A percentile compares a stretch with the other conserved stretches of the same genome.
Evolutionary conservation across 2,888 invertebrate genomes (phyloP).

Genomic region (Diadromus collaris): DNA sequence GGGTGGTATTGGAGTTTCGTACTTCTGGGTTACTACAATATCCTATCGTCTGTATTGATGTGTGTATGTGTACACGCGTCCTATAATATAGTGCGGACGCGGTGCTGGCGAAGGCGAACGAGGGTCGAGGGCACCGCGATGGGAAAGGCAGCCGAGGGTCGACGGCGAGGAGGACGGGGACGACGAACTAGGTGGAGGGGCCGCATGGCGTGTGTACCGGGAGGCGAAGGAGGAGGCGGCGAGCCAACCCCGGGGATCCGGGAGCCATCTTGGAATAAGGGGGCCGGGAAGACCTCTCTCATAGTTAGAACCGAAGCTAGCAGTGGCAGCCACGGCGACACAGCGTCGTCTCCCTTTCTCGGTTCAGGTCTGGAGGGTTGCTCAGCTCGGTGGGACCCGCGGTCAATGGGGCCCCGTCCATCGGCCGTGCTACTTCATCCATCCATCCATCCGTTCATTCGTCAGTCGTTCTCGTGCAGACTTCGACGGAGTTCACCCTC

Average conservation of each 20-base stretch:
- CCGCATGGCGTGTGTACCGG: constrained; percentile 29
- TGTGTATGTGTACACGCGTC: background rate
- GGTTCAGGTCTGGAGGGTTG: constrained; percentile 35
- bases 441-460: constrained; percentile 31
- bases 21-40: constrained; percentile 31
- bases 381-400: constrained; percentile 24
- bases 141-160: constrained; percentile 54
- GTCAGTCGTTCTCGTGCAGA: background rate
- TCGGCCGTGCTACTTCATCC: constrained; percentile 12
- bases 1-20: constrained; percentile 45
- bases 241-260: constrained; percentile 34
- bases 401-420: constrained; percentile 34
- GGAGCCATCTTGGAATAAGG: constrained; percentile 47
- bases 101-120: constrained; percentile 37
- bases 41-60: background rate
- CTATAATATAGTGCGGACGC: constrained; percentile 17
- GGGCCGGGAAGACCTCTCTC: constrained; percentile 21
- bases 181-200: constrained; percentile 26
- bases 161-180: constrained; percentile 43
- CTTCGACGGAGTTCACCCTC: constrained; percentile 2
- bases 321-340: background rate
- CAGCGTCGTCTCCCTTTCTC: constrained; percentile 13
- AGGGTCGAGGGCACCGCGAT: constrained; percentile 51
- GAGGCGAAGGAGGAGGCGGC: constrained; percentile 29
- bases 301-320: background rate